A percentile compares a stretch with the other conserved stretches of the same genome.
Conservation (phyloP, 2,113 vertebrate species). For the Nerophis ophidion region DNA sequence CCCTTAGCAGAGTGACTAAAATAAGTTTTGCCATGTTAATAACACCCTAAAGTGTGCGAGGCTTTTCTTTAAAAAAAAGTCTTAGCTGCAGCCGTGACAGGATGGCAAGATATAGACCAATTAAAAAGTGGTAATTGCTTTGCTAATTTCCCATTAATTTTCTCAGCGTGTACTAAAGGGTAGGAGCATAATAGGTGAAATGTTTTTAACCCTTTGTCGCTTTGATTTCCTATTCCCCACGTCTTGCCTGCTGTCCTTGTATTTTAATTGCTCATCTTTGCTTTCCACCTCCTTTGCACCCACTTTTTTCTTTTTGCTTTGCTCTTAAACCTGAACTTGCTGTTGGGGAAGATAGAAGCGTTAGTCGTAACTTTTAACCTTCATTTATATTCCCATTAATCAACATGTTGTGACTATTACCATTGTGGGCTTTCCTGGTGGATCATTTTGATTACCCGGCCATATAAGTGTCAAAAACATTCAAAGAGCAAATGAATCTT, state of each 20-base stretch:
- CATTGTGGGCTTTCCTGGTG: conserved; percentile 20
- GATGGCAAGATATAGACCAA: conserved; percentile 74
- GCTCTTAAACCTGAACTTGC: not conserved
- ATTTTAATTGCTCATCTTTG: conserved; percentile 38
- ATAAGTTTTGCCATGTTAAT: conserved; percentile 71
- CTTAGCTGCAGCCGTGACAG: conserved; percentile 73
- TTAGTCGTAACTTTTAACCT: not conserved
- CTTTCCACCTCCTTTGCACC: conserved; percentile 9
- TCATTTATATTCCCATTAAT: conserved; percentile 28
- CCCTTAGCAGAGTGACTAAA: conserved; percentile 71
- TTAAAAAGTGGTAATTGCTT: conserved; percentile 79
- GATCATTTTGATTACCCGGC: conserved; percentile 30
- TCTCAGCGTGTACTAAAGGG: conserved; percentile 63
- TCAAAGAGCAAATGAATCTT: conserved; percentile 32
- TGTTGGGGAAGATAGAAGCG: not conserved
- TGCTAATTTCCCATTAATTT: conserved; percentile 77
- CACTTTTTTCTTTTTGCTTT: conserved; percentile 21
- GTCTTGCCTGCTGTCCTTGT: conserved; percentile 19
- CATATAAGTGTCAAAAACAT: conserved; percentile 28
- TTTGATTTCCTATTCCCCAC: conserved; percentile 25
- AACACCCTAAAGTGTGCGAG: conserved; percentile 53
- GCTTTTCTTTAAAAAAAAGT: conserved; percentile 42
- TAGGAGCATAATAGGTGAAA: conserved; percentile 69
- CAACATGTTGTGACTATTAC: conserved; percentile 15
- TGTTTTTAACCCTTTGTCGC: conserved; percentile 65